A percentile compares a stretch with the other conserved stretches of the same genome.
phyloP scores from a whole-genome alignment of 92 coral and sea anemone genomes.

The Epizoanthus illoricatus region DNA sequence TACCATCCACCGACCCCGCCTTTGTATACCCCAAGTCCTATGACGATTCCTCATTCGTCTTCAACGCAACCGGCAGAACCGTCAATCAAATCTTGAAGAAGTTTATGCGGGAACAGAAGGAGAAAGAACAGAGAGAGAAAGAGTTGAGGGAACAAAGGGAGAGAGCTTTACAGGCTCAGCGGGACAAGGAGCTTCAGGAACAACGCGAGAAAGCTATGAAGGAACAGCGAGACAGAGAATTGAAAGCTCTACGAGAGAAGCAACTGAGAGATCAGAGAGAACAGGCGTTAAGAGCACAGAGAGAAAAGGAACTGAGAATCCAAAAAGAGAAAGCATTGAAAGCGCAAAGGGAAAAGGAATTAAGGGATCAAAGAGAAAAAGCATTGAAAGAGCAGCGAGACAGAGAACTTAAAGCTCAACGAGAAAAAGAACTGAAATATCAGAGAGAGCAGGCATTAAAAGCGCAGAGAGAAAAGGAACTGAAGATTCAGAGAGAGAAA shows the following conservation, averaged over 20 bases:
- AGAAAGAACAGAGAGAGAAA: not conserved
- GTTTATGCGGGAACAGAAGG: conserved; percentile 71
- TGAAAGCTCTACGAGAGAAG: too few relatives aligned
- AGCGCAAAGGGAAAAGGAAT: conserved; percentile 9
- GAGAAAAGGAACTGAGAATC: conserved; percentile 17
- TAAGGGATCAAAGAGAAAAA: conserved; percentile 11
- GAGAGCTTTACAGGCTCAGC: not conserved
- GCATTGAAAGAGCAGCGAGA: conserved; percentile 14
- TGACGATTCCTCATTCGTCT: conserved; percentile 70
- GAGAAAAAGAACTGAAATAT: conserved; percentile 2
- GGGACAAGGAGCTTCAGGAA: too few relatives aligned
- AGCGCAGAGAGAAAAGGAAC: not conserved
- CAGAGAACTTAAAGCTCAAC: not conserved
- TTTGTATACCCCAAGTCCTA: conserved; percentile 87
- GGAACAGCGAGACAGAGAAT: too few relatives aligned
- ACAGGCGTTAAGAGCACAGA: not conserved
- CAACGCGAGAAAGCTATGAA: too few relatives aligned
- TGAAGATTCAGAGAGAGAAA: conserved; percentile 16
- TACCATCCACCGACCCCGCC: conserved; percentile 72
- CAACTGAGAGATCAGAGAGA: not conserved
- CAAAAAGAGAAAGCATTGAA: conserved; percentile 4
- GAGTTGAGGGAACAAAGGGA: not conserved
- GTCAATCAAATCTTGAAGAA: conserved; percentile 59
- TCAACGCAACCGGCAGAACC: conserved; percentile 54
- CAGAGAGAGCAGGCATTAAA: conserved; percentile 20